Base-by-base conservation (phyloP, 1,140 invertebrate species). In the Pemphigus obesinymphae region DNA sequence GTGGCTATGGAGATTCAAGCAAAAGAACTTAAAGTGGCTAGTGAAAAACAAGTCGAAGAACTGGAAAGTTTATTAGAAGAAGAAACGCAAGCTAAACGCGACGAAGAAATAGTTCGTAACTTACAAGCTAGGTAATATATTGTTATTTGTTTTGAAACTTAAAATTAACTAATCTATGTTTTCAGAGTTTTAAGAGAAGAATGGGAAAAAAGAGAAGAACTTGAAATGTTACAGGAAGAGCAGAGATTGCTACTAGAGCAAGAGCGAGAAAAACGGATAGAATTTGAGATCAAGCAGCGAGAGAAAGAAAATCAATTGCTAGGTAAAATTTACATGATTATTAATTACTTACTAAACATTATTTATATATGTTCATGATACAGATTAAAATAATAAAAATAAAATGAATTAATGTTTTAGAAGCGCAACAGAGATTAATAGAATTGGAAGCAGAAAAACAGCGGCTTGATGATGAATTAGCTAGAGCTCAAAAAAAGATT, bases 41-140 rank as follows among this genome's bases (percentile, higher is more conserved):
- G 45, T 90, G 91, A 85, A 89, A 91, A 84, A 85, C 93, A 95
- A 83, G 88, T 94, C 82, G 90, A 90, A 84, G 92, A 94, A 87
- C 85, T 95, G 58, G 92, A 94, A 86, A 88, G 88, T 84, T 85
- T 94, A 2, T 85, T 95, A 6, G 91, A 93, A 84, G 93, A 94
- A 87, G 94, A 95, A 87, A 92, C 92, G 6, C 92, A 94, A 86
- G 93, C 94, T 3, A 93, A 95, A 85, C 87, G 91, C 83, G 94
- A 95, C 85, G 94, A 95, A 87, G 94, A 95, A 89, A 93, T 94
- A 83, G 94, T 94, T 1, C 87, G 92, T 85, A 90, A 89, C 72
- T 86, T 93, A 72, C 92, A 93, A 87, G 92, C 92, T 15, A 89
- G 90, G 86, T 89, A 84, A 82, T 82, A 73, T n/a, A 17, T 63